phyloP scores from a whole-genome alignment of 2,888 invertebrate genomes.

The Myathropa florea region DNA sequence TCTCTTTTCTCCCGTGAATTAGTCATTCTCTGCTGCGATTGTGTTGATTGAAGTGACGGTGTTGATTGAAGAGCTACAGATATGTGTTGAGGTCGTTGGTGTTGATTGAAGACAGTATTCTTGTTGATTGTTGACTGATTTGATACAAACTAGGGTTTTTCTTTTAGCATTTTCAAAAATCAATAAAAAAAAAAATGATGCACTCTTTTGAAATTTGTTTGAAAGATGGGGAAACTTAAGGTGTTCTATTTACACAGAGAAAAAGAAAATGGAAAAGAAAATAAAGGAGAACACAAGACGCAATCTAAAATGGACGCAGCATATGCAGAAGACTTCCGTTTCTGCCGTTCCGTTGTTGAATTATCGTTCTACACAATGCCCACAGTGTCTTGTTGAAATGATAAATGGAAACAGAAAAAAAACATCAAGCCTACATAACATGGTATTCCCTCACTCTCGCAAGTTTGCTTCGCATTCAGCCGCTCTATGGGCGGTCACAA shows the following conservation, averaged over 20 bases:
- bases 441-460: background rate
- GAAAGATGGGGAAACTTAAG: background rate
- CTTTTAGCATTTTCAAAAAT: background rate
- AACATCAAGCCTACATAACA: background rate
- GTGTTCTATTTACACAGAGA: background rate
- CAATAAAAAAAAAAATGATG: background rate
- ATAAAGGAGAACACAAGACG: background rate
- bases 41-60: background rate
- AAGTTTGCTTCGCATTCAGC: background rate
- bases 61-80: slow-evolving; percentile 1
- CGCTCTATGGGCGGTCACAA: too few species aligned
- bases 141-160: background rate
- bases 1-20: too few species aligned
- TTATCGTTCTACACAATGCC: background rate
- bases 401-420: background rate
- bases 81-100: background rate
- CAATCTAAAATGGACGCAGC: slow-evolving; percentile 2
- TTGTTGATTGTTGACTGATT: background rate
- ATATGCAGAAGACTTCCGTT: background rate
- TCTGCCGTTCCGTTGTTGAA: background rate
- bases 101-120: background rate
- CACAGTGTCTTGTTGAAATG: background rate
- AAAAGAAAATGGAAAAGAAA: background rate
- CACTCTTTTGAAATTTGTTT: background rate
- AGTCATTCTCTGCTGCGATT: too few species aligned